Conservation (phyloP, 2,113 vertebrate genomes). For the Thymallus thymallus region DNA sequence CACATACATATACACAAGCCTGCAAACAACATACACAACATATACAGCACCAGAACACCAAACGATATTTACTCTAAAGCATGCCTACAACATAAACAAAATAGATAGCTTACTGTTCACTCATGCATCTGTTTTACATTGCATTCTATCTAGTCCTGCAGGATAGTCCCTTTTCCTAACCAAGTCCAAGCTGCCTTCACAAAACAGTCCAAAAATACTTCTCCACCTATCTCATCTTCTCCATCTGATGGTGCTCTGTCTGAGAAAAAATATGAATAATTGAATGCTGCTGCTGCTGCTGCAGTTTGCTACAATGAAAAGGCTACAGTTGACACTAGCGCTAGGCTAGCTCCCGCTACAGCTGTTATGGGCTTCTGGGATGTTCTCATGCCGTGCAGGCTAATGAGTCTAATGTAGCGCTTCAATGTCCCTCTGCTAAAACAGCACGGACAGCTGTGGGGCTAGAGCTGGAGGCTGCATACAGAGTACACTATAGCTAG, state of each 20-base stretch:
- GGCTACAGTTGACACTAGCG: neutral
- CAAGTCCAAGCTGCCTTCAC: constrained; percentile 27
- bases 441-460: neutral
- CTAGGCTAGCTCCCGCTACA: neutral
- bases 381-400: neutral
- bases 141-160: constrained; percentile 8
- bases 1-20: constrained; percentile 5
- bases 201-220: constrained; percentile 15
- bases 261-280: neutral
- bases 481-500: neutral
- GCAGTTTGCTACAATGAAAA: neutral
- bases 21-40: neutral
- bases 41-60: neutral
- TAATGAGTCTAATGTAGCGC: neutral
- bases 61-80: neutral
- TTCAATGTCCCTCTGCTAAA: neutral
- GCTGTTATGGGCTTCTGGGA: neutral
- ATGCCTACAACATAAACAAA: constrained; percentile 16
- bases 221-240: too few species aligned
- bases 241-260: neutral
- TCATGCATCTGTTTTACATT: constrained; percentile 16
- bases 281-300: neutral
- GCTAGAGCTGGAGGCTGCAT: neutral
- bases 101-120: neutral
- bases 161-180: neutral